These are phyloP conservation scores for Pelecanoides urinatrix DNA, from an alignment of 2,113 vertebrate genomes.

Conservation along the genomic window DNA sequence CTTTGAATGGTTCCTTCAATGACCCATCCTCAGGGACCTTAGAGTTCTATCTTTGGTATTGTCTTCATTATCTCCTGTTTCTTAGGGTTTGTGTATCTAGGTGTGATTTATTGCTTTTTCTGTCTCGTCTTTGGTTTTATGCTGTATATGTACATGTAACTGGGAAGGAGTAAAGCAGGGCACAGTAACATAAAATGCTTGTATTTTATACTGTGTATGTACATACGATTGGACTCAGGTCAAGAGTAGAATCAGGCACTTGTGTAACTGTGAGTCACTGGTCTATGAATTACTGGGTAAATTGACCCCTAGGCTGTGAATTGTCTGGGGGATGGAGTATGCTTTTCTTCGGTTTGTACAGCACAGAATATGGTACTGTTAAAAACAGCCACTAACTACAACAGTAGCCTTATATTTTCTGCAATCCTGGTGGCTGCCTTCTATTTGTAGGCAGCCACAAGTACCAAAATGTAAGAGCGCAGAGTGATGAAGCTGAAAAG, in stretches of 20 bases:
- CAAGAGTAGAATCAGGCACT: not conserved
- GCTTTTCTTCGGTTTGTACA: not conserved
- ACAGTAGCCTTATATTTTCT: not conserved
- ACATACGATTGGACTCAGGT: accelerated
- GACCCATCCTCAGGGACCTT: not conserved
- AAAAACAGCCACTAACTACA: not conserved
- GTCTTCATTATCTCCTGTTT: not conserved
- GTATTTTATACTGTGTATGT: not conserved
- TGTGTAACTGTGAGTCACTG: not conserved
- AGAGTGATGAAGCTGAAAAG: not conserved
- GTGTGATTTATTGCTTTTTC: not conserved
- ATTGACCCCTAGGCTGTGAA: not conserved
- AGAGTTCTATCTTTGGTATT: not conserved
- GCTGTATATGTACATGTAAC: not conserved
- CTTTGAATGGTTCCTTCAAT: not conserved
- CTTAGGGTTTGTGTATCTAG: not conserved
- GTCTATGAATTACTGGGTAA: not conserved
- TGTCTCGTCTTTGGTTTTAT: not conserved
- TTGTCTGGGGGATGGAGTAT: not conserved
- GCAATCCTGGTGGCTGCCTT: not conserved
- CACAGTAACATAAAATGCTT: not conserved
- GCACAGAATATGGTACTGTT: not conserved
- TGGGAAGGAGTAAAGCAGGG: not conserved
- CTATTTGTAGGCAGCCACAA: not conserved
- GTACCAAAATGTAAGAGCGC: not conserved